Evolutionary conservation across 1,140 invertebrate species (phyloP), one percentile per base, ranked within the genome.

Genomic region (Kradibia gibbosae): DNA sequence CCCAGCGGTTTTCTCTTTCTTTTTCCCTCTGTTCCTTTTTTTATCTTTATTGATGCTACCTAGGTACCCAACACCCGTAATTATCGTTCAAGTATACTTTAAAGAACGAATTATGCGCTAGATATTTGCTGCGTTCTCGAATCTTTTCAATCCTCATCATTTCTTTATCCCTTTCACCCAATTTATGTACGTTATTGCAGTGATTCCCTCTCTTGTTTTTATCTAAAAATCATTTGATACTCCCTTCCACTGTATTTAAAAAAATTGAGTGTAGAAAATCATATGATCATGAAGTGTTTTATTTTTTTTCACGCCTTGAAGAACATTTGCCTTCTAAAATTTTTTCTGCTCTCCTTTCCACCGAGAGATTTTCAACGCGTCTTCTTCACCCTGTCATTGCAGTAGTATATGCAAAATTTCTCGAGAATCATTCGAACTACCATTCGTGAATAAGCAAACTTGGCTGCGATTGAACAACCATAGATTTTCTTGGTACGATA

Each of bases 31-130:
- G 72, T 75, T 80, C 77, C 72, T 83, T 84, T 73, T 84, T 87
- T 85, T n/a, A n/a, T n/a, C n/a, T n/a, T 80, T 84, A 83, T 83
- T 84, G 79, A 83, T 84, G 81, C 86, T 85, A 85, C 83, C 84
- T 60, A 71, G 79, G 83, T 80, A 77, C 60, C 82, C 84, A 82
- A 84, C 79, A 81, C 57, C 84, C 85, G 86, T 90, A 89, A 90
- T 90, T 91, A 90, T 89, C 88, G 89, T 89, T 87, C 89, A 89
- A 91, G 89, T 90, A 88, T 90, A 91, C 89, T 90, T 89, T 90
- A 90, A 91, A 90, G 88, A 90, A 88, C 87, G 87, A 91, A 91
- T 91, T 91, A 90, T 87, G 88, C 88, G 89, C 88, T 89, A 88
- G 88, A 91, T 91, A 88, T 90, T 90, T 90, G 84, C 87, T 84